Evolutionary conservation across 2,888 invertebrate species (phyloP), one percentile per base, ranked within the genome.

Genomic region (Tetragonisca angustula): DNA sequence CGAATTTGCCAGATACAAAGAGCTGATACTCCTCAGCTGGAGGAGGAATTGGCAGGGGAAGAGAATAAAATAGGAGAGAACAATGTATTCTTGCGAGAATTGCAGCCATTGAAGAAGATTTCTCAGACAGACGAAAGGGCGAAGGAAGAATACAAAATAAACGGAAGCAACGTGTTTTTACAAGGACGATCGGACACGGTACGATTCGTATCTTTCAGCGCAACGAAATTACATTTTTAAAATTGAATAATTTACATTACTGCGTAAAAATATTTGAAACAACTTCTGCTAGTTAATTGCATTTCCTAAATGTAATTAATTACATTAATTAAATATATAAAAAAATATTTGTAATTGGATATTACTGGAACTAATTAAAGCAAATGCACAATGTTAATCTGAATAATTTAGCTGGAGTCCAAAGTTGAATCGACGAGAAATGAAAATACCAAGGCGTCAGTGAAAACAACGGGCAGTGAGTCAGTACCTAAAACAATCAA

Each of bases 21-120:
- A 69, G 15, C 9, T 1, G 6, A 92, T 43, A 90, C 88, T 4
- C 92, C 92, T 59, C 94, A 89, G n/a, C 94, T 94, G 19, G 81
- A 93, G 19, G 81, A 93, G 24, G 93, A 93, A 21, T 4, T 50
- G 32, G 61, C 67, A 6, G 17, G 15, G 54, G 24, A 71, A 27
- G 61, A 24, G 21, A 43, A 13, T 49, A 32, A 70, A 62, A 49
- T 65, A 43, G 21, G 67, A 27, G 17, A 36, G 0, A 43, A 64
- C 4, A 54, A 74, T 5, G 6, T 65, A 52, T 74, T 81, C 52
- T 24, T 78, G 73, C 59, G 64, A 50, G 62, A 32, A 24, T 24
- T 65, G n/a, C 59, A 17, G 36, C 15, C 32, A 43, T 59, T 3
- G 17, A 6, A 19, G 0, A 27, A 56, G 1, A 4, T 50, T 13